Evolutionary conservation across 2,797 vertebrate genomes (phyloP).

Genomic region (Tachyglossus aculeatus): DNA sequence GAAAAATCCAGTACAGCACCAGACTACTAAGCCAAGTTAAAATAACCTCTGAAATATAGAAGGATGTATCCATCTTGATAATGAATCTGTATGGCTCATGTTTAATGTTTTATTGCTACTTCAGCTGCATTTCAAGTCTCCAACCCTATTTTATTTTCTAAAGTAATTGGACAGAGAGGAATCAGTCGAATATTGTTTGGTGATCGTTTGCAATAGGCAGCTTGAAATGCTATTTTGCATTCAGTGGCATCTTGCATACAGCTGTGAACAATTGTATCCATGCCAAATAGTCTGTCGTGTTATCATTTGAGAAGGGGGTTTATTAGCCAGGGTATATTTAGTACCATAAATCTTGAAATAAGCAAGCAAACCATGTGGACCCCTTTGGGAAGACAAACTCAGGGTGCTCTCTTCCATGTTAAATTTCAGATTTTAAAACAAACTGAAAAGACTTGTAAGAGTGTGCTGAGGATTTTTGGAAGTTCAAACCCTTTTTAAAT

Average conservation of each 20-base stretch:
- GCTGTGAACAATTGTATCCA: slow-evolving; percentile 51
- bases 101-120: neutral
- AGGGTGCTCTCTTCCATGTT: slow-evolving; percentile 10
- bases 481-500: no score
- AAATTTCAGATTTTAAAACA: neutral
- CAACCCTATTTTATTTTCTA: slow-evolving; percentile 7
- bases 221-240: slow-evolving; percentile 36
- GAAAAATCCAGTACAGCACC: neutral
- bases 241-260: slow-evolving; percentile 56
- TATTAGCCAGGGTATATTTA: slow-evolving; percentile 53
- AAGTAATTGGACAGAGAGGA: slow-evolving; percentile 23
- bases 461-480: neutral
- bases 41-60: neutral
- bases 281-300: slow-evolving; percentile 49
- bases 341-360: slow-evolving; percentile 49
- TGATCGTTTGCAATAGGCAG: slow-evolving; percentile 32
- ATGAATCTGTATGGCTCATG: neutral
- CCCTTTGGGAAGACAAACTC: neutral
- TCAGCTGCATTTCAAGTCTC: neutral
- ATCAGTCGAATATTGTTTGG: slow-evolving; percentile 43
- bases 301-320: slow-evolving; percentile 37
- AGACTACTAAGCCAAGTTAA: neutral
- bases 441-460: neutral
- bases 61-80: neutral
- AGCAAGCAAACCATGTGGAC: slow-evolving; percentile 29